Base-by-base conservation (phyloP, 2,888 invertebrate genomes). In the Athalia rosae region DNA sequence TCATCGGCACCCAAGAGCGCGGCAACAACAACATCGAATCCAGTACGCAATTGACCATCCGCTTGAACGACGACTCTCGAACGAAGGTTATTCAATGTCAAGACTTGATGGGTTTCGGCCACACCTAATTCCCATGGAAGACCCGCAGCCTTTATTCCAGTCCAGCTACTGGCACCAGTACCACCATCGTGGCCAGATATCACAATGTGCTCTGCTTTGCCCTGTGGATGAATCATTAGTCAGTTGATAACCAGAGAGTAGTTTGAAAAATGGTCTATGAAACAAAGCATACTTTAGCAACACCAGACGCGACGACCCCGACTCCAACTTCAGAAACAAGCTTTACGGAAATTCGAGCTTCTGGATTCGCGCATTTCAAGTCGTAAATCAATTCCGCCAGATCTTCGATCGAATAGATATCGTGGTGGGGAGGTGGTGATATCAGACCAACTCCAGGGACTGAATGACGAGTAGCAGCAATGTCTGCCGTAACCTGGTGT, bases 131-230 rank as follows among this genome's bases (percentile, higher is more conserved):
- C 99, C 99, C 99, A 99, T 0, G 99, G 99, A 80, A 99, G 92
- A 66, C 99, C 99, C 61, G 99, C 99, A 82, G 95, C 94, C 91
- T 99, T 99, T 88, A 99, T 99, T 83, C 99, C 99, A 0, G 99
- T 99, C 99, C 99, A 99, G 78, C 98, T 98, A 87, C 97, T 97
- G 64, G 99, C 99, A 50, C 99, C 99, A 13, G 99, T 99, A 76
- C 99, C 99, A 79, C 99, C 99, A 91, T 99, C 99, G 91, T 99
- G 99, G 0, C 99, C 99, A 0, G 99, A 99, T 82, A 99, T 98
- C 45, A 98, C 98, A 84, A 99, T 97, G 90, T 99, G 99, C 87
- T 99, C 99, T 0, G 98, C 98, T 91, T 99, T 99, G 67, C 98
- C 98, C 95, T 96, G 85, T 0, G 83, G 80, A 74, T 48, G 5